phyloP scores from a whole-genome alignment of 92 coral and sea anemone genomes.

The Palythoa grandiflora region DNA sequence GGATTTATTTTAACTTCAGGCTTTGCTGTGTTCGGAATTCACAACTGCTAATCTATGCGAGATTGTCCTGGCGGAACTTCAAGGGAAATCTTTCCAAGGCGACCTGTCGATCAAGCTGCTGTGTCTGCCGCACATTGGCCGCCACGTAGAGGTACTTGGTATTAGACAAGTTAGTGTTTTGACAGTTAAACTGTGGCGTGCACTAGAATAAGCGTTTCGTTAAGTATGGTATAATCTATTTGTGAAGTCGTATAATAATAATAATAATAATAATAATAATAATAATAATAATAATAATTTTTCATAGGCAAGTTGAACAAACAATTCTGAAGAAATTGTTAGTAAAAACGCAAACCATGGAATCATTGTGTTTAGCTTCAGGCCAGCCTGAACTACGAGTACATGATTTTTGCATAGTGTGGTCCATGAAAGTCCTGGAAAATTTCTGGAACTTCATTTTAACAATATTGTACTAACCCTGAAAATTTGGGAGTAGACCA shows the following conservation, averaged over 20 bases:
- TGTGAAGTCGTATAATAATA: no score
- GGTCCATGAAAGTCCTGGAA: no score
- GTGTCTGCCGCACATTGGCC: constrained; percentile 80
- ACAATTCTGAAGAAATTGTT: no score
- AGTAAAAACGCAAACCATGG: no score
- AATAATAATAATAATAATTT: no score
- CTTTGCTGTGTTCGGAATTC: constrained; percentile 82
- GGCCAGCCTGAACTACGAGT: neutral
- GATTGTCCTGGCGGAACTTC: constrained; percentile 63
- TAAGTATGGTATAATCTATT: neutral
- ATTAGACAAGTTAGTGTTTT: neutral
- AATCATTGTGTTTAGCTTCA: no score
- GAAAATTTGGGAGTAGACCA: no score
- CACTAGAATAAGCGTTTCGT: no score
- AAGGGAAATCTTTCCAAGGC: constrained; percentile 67
- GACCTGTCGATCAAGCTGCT: constrained; percentile 74
- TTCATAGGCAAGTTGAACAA: no score
- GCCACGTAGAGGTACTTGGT: constrained; percentile 75
- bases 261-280: no score
- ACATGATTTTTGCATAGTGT: neutral
- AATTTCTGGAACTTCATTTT: neutral
- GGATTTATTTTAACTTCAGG: constrained; percentile 49
- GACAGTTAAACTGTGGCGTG: neutral
- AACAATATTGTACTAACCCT: neutral
- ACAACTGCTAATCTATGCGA: constrained; percentile 74